A percentile compares a stretch with the other conserved stretches of the same genome.
Conservation (phyloP, 2,797 vertebrate species). For the Myioborus melanocephalus region DNA sequence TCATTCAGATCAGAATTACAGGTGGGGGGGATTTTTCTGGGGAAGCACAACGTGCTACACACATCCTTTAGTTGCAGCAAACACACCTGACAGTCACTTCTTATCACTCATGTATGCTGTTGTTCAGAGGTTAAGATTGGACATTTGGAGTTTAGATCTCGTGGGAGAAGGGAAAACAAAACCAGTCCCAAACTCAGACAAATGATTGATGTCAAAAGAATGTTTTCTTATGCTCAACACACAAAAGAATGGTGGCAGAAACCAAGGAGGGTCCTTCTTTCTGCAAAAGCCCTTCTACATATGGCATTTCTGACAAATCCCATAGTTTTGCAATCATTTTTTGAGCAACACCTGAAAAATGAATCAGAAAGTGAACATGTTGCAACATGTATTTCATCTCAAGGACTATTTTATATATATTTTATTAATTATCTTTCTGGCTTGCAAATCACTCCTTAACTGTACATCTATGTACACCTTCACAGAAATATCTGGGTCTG, state of each 20-base stretch:
- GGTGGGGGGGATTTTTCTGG: background rate
- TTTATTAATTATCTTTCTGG: background rate
- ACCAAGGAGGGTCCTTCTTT: constrained; percentile 10
- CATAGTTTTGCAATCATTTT: background rate
- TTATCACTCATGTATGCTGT: background rate
- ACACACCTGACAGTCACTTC: background rate
- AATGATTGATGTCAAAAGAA: background rate
- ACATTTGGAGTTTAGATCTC: background rate
- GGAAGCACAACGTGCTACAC: accelerated
- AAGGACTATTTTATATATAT: background rate
- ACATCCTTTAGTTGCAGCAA: background rate
- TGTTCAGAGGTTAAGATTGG: background rate
- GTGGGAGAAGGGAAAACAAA: background rate
- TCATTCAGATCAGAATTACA: background rate
- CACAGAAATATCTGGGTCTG: background rate
- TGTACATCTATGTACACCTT: constrained; percentile 17
- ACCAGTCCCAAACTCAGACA: background rate
- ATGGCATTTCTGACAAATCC: background rate
- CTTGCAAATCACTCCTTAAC: background rate
- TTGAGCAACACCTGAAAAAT: constrained; percentile 1
- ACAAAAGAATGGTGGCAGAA: background rate
- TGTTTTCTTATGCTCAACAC: background rate
- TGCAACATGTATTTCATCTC: background rate
- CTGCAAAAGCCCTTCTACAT: constrained; percentile 22
- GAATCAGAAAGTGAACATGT: background rate